Conservation (phyloP, 2,113 vertebrate species). For the Stercorarius parasiticus region DNA sequence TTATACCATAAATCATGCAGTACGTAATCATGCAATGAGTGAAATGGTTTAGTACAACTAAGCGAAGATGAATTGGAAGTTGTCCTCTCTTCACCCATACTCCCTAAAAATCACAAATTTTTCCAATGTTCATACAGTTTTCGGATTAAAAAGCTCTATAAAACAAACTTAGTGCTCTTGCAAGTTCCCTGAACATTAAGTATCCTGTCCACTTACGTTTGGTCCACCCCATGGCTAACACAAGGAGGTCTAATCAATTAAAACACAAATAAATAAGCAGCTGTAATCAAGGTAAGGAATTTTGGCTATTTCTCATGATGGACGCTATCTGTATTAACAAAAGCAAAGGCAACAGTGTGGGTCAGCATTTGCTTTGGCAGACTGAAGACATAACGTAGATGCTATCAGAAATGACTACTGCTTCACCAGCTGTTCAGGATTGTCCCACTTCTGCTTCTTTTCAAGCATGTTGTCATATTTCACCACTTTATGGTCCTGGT, state of each 20-base stretch:
- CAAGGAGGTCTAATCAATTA: background rate
- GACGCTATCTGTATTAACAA: background rate
- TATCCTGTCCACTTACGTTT: background rate
- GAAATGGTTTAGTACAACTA: background rate
- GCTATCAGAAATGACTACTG: background rate
- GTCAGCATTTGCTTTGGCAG: background rate
- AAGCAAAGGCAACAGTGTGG: background rate
- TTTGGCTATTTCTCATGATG: background rate
- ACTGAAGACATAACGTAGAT: background rate
- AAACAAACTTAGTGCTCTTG: background rate
- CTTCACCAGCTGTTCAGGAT: background rate
- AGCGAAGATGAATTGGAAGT: background rate
- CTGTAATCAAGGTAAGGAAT: background rate
- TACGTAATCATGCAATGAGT: background rate
- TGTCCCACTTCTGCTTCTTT: background rate
- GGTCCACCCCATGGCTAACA: background rate
- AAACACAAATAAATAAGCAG: background rate
- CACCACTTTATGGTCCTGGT: background rate
- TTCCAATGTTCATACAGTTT: background rate
- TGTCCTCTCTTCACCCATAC: background rate
- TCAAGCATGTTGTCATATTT: background rate
- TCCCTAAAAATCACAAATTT: background rate
- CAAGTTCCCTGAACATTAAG: background rate
- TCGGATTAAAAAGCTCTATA: background rate
- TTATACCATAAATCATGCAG: background rate